Percentiles rank a stretch among this genome's conserved stretches.
Evolutionary conservation across 2,888 invertebrate genomes (phyloP).

Genomic region (Deilephila elpenor): DNA sequence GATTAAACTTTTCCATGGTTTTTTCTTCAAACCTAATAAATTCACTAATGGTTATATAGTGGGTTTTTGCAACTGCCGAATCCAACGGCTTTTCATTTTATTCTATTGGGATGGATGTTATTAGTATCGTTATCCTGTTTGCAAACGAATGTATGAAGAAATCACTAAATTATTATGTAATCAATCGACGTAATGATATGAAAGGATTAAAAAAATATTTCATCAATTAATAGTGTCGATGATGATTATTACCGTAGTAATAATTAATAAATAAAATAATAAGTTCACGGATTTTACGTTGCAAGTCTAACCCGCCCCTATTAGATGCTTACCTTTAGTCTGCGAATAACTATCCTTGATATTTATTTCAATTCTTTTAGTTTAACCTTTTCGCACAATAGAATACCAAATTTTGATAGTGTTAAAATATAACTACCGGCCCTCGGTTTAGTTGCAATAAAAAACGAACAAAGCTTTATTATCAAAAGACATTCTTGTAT

Average conservation of each 20-base stretch:
- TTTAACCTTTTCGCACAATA: constrained; percentile 43
- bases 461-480: background rate
- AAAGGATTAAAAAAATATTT: too few relatives aligned
- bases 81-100: too few relatives aligned
- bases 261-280: too few relatives aligned
- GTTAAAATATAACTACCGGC: constrained; percentile 3
- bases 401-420: constrained; percentile 31
- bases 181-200: too few relatives aligned
- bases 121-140: too few relatives aligned
- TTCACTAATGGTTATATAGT: background rate
- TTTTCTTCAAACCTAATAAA: background rate
- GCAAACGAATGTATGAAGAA: too few relatives aligned
- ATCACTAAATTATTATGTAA: too few relatives aligned
- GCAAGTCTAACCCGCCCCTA: background rate
- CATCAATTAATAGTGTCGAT: too few relatives aligned
- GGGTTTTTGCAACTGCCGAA: background rate
- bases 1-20: background rate
- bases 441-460: background rate
- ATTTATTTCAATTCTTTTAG: constrained; percentile 51
- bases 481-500: background rate
- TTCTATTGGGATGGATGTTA: too few relatives aligned
- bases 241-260: too few relatives aligned
- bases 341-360: constrained; percentile 30
- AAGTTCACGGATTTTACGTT: background rate
- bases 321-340: background rate